These are phyloP conservation scores for Vidua chalybeata DNA, from an alignment of 2,113 vertebrate species.

Conservation along the genomic window DNA sequence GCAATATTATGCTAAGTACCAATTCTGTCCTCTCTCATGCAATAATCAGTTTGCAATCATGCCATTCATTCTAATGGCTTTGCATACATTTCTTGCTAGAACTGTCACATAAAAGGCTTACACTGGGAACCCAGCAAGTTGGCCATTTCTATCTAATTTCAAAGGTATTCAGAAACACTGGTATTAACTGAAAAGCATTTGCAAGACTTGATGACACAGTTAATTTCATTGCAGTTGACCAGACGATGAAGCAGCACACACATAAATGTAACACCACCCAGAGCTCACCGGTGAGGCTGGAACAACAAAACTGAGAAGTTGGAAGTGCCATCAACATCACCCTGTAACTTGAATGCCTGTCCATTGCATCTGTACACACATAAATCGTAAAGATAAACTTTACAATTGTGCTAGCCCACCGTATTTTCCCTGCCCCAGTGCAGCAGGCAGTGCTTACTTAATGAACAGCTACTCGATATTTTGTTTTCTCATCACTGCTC, in stretches of 20 bases:
- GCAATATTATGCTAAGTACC: slow-evolving; percentile 41
- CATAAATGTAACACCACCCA: background rate
- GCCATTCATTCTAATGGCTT: slow-evolving; percentile 59
- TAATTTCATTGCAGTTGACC: background rate
- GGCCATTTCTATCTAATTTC: background rate
- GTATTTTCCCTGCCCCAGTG: background rate
- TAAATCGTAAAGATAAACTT: background rate
- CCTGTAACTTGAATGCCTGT: background rate
- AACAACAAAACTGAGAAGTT: background rate
- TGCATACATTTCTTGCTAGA: slow-evolving; percentile 29
- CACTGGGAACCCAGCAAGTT: background rate
- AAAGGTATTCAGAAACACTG: slow-evolving; percentile 13
- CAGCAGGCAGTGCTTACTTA: background rate
- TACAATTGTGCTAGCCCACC: background rate
- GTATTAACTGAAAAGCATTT: background rate
- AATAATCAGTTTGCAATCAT: slow-evolving; percentile 43
- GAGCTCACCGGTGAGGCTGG: background rate
- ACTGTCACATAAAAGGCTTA: background rate
- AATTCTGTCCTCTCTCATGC: slow-evolving; percentile 20
- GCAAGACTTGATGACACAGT: background rate
- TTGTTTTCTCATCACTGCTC: slow-evolving; percentile 5
- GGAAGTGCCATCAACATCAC: background rate
- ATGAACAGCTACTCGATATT: background rate
- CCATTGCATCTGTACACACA: too few relatives aligned
- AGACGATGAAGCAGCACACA: background rate